Conservation (phyloP, 2,888 invertebrate genomes). For the Trimorus sp. region DNA sequence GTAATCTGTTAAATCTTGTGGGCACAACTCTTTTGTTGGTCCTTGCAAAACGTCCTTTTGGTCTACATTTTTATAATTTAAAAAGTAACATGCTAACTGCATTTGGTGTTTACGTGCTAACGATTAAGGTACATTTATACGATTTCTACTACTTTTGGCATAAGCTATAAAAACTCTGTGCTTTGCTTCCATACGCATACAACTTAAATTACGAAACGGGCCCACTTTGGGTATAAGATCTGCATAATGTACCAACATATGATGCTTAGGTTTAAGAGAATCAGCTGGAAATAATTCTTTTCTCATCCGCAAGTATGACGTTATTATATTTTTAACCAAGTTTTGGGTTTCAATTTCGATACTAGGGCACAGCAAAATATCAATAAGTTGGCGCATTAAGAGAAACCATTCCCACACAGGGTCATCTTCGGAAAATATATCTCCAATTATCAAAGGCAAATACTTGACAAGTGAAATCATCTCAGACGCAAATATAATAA, state of each 20-base stretch:
- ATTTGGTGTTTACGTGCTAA: too few relatives aligned
- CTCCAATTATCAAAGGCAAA: conserved; percentile 53
- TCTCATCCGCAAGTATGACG: conserved; percentile 27
- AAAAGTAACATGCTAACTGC: too few relatives aligned
- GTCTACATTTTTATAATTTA: too few relatives aligned
- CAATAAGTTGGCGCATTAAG: conserved; percentile 39
- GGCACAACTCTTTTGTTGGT: too few relatives aligned
- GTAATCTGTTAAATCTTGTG: too few relatives aligned
- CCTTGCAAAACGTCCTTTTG: too few relatives aligned
- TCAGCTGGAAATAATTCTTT: conserved; percentile 37
- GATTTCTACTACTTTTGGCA: conserved; percentile 21
- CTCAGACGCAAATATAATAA: conserved; percentile 55
- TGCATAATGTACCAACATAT: conserved; percentile 34
- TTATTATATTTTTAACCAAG: conserved; percentile 25
- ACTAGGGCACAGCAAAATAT: conserved; percentile 40
- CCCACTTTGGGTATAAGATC: conserved; percentile 20
- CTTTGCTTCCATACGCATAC: conserved; percentile 36
- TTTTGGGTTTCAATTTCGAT: conserved; percentile 23
- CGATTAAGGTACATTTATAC: not conserved
- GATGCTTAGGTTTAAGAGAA: conserved; percentile 41
- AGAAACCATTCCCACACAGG: conserved; percentile 48
- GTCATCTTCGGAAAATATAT: conserved; percentile 26
- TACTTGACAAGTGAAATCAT: conserved; percentile 47
- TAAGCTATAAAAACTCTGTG: not conserved
- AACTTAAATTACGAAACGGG: conserved; percentile 9